Base-by-base conservation (phyloP, 2,113 vertebrate species). In the Pygoscelis antarcticus region DNA sequence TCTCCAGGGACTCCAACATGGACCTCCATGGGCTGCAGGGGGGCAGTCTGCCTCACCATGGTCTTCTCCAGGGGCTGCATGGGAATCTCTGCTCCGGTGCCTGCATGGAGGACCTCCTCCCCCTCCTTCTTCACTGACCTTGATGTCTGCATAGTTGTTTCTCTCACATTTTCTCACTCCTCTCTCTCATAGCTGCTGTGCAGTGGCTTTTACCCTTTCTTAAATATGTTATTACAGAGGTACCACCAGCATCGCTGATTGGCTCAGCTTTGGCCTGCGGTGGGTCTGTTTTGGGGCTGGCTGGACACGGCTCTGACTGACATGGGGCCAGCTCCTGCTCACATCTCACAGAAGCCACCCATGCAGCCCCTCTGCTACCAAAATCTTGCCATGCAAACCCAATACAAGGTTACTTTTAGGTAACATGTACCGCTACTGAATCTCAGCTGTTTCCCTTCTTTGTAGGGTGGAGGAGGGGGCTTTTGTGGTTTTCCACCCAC, bases 401-500 rank as follows among this genome's bases (percentile, higher is more conserved):
- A 62, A 0, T 4, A 13, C 22, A 29, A 85, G 42, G 38, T 68
- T 90, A 30, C 18, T 57, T 49, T 72, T 30, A 30, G 55, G 64
- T 70, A 97, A 74, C 52, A 40, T 72, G n/a, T 30, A 42, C 16
- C 2, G 1, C 77, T 76, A 21, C 72, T 64, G 89, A 95, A 96
- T 96, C 96, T 97, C 95, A 96, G 93, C 89, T 93, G 90, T 93
- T 97, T 96, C 94, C 93, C 94, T 66, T 96, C 82, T 72, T 65
- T 90, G 61, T 30, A 36, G 89, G 47, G 95, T 88, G 96, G 83
- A 90, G 80, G 92, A 95, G 96, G 93, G 96, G 96, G 90, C 90
- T 96, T 90, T 96, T 97, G 97, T 97, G 97, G 97, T 95, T 98
- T 97, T 34, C 81, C 96, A 97, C 96, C 96, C 83, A 96, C 96